Percentiles rank a stretch among this genome's conserved stretches.
phyloP scores from a whole-genome alignment of 2,113 vertebrate species.

The Petromus typicus region DNA sequence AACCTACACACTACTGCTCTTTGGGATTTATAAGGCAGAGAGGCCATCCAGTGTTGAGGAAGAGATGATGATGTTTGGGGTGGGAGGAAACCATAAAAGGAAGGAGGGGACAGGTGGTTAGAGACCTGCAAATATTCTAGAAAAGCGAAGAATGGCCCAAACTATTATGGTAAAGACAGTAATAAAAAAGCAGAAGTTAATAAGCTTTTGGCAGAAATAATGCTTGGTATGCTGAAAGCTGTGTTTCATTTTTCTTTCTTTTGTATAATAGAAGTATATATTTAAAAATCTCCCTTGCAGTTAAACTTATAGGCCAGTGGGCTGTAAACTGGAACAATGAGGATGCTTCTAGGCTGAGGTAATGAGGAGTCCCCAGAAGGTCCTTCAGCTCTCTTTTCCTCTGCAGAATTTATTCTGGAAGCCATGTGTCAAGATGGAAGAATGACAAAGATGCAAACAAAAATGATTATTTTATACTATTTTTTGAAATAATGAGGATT shows the following conservation, averaged over 20 bases:
- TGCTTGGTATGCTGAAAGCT: background rate
- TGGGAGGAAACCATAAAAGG: background rate
- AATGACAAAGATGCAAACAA: background rate
- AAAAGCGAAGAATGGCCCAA: background rate
- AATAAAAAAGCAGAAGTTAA: slow-evolving; percentile 9
- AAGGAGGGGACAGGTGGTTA: background rate
- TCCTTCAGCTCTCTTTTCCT: background rate
- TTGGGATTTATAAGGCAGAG: background rate
- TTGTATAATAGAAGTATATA: background rate
- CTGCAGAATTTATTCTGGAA: background rate
- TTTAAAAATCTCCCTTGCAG: background rate
- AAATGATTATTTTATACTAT: background rate
- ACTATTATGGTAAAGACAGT: background rate
- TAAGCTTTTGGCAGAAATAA: background rate
- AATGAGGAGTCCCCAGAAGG: background rate
- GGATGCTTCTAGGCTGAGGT: background rate
- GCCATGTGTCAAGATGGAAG: background rate
- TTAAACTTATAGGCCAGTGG: background rate
- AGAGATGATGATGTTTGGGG: background rate
- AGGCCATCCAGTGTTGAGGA: background rate
- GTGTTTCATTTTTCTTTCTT: background rate
- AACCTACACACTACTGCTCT: background rate
- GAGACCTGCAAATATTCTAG: background rate
- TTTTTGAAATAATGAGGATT: background rate
- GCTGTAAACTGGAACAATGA: background rate